These are phyloP conservation scores for Anastatus disparis DNA, from an alignment of 1,140 invertebrate genomes.

Conservation along the genomic window DNA sequence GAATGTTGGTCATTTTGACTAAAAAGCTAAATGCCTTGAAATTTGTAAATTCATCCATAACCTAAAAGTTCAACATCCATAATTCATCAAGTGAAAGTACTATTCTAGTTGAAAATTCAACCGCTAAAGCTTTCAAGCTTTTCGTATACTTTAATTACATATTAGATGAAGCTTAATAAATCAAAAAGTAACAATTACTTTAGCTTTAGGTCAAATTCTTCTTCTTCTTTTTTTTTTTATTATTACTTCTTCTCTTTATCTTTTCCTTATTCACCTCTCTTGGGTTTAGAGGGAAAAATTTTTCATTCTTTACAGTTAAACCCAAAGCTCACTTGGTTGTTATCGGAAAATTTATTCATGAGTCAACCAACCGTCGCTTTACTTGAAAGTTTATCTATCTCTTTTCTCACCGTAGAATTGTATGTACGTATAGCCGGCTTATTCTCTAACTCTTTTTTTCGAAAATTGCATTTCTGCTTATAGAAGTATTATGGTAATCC, in stretches of 20 bases:
- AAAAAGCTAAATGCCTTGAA: too few relatives aligned
- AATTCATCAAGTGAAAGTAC: too few relatives aligned
- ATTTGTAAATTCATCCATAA: too few relatives aligned
- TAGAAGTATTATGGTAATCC: slow-evolving; percentile 12
- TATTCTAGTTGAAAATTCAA: too few relatives aligned
- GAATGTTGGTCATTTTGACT: too few relatives aligned
- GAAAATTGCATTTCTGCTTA: slow-evolving; percentile 6
- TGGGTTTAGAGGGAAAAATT: neutral
- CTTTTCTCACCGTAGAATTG: neutral
- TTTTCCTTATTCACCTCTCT: too few relatives aligned
- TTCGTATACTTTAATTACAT: neutral
- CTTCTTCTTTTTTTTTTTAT: too few relatives aligned
- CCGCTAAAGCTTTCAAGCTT: too few relatives aligned
- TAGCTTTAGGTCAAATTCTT: too few relatives aligned
- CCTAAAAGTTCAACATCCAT: too few relatives aligned
- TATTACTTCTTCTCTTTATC: too few relatives aligned
- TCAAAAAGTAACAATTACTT: neutral
- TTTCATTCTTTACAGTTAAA: neutral
- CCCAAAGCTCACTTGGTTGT: neutral
- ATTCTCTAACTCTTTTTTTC: too few relatives aligned
- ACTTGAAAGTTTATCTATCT: slow-evolving; percentile 10
- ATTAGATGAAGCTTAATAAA: neutral
- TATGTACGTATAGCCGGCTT: neutral
- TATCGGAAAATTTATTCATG: slow-evolving; percentile 23
- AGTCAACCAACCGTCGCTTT: neutral